Evolutionary conservation across 1,140 invertebrate genomes (phyloP).

Genomic region (Oreohelix idahoensis): DNA sequence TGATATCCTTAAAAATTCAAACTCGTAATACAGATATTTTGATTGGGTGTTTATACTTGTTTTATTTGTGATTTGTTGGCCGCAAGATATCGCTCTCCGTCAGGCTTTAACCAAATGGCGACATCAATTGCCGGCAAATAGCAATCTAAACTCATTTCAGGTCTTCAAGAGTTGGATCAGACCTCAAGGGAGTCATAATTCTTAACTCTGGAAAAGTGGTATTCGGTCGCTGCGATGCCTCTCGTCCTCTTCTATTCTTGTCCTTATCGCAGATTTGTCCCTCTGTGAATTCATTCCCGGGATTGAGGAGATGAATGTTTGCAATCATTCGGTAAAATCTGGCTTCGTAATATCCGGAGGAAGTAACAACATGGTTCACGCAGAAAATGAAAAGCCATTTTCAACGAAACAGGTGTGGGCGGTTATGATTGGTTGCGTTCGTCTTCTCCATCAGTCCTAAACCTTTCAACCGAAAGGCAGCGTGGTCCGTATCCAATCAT

Average conservation of each 20-base stretch:
- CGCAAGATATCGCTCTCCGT: neutral
- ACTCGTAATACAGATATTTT: too few species aligned
- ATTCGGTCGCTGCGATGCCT: neutral
- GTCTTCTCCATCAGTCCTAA: neutral
- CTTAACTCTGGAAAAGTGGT: neutral
- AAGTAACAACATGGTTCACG: neutral
- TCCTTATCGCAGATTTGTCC: neutral
- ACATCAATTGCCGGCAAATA: conserved; percentile 3
- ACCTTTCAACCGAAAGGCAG: neutral
- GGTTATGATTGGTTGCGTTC: neutral
- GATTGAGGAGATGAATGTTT: neutral
- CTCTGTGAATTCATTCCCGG: neutral
- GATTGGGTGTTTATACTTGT: too few species aligned
- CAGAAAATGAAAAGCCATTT: neutral
- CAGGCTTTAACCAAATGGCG: neutral
- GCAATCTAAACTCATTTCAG: conserved; percentile 3
- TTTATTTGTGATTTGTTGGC: too few species aligned
- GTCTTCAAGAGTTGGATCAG: neutral
- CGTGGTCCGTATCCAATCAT: neutral
- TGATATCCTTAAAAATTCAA: too few species aligned
- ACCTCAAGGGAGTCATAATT: neutral
- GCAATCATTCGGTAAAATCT: conserved; percentile 3
- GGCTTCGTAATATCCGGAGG: neutral
- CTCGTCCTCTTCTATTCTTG: neutral
- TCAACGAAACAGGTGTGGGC: neutral